These are phyloP conservation scores for Drosophila murphyi DNA, from an alignment of 1,140 invertebrate genomes.

Conservation along the genomic window DNA sequence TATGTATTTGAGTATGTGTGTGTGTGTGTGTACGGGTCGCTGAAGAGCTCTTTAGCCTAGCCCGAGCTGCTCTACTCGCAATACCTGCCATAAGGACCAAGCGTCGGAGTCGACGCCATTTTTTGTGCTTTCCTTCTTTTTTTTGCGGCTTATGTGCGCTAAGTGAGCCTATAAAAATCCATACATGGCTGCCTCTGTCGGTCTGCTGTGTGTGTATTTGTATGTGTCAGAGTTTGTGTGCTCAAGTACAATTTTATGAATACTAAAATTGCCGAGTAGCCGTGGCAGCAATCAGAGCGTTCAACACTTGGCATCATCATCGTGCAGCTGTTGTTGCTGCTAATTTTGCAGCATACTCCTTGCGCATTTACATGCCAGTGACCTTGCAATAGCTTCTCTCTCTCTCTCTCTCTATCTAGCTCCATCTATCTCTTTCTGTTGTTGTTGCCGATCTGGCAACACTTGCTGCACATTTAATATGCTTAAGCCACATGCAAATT, in stretches of 20 bases:
- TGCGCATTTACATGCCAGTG: constrained; percentile 41
- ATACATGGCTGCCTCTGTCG: constrained; percentile 56
- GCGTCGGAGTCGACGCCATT: constrained; percentile 27
- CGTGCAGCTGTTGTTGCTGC: constrained; percentile 57
- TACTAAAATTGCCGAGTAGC: constrained; percentile 61
- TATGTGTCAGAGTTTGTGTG: constrained; percentile 27
- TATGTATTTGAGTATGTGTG: constrained; percentile 21
- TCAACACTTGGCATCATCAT: constrained; percentile 68
- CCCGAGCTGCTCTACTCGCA: constrained; percentile 11
- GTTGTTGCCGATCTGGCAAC: constrained; percentile 12
- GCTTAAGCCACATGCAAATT: constrained; percentile 34
- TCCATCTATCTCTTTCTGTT: too few species aligned
- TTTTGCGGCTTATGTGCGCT: constrained; percentile 77
- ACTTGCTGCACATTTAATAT: constrained; percentile 40
- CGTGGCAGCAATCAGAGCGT: constrained; percentile 73
- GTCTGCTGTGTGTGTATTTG: neutral
- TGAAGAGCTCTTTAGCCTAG: constrained; percentile 49
- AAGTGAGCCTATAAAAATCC: constrained; percentile 82
- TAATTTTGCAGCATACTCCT: constrained; percentile 69
- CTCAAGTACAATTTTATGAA: constrained; percentile 79
- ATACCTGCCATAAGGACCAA: constrained; percentile 28
- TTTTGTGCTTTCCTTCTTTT: constrained; percentile 2
- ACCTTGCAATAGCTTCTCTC: constrained; percentile 24
- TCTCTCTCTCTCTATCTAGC: neutral
- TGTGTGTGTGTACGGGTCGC: constrained; percentile 41